Evolutionary conservation across 2,113 vertebrate genomes (phyloP).

Genomic region (Amazona guildingii): DNA sequence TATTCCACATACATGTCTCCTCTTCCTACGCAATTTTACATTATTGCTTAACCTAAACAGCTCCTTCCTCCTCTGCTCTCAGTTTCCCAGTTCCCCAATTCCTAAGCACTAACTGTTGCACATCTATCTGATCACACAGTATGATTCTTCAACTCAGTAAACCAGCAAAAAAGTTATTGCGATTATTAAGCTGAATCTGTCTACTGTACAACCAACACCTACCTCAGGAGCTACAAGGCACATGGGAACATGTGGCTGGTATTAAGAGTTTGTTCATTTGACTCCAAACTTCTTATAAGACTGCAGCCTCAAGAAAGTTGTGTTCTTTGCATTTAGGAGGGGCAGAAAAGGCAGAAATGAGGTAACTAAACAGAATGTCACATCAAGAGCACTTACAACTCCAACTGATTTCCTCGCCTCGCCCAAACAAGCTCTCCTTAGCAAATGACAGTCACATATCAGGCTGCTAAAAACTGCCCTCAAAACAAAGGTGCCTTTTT

Average conservation of each 20-base stretch:
- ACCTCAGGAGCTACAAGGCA: neutral
- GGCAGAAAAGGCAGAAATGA: neutral
- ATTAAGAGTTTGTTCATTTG: neutral
- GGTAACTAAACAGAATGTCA: neutral
- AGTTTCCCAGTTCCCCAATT: neutral
- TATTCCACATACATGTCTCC: neutral
- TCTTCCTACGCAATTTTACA: neutral
- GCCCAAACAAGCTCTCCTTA: neutral
- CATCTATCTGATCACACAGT: neutral
- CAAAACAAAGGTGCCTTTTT: neutral
- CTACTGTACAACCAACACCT: neutral
- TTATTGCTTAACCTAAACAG: neutral
- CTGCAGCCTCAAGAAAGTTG: neutral
- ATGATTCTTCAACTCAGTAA: neutral
- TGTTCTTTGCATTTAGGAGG: neutral
- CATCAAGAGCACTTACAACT: neutral
- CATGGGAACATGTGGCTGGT: neutral
- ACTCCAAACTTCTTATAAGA: neutral
- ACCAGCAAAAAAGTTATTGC: neutral
- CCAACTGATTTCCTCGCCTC: neutral
- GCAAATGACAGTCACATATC: rapidly evolving
- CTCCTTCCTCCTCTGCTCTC: neutral
- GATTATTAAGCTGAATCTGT: neutral
- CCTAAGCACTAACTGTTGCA: neutral
- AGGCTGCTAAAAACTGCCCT: neutral